Percentiles rank a stretch among this genome's conserved stretches.
Conservation (phyloP, 2,888 invertebrate genomes). For the Sepioteuthis lessoniana region DNA sequence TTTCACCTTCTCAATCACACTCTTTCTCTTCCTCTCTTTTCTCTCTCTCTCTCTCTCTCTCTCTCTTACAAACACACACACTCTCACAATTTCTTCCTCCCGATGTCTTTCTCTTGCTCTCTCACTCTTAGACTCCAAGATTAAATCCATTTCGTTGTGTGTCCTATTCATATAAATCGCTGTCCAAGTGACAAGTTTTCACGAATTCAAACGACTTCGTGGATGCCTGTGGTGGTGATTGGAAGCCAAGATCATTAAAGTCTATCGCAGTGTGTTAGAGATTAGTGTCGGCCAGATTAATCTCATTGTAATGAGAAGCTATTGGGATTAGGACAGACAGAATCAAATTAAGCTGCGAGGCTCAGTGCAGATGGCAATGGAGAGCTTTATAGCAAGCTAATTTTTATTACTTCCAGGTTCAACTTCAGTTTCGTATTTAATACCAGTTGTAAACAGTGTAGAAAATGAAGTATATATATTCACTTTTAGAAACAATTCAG, state of each 20-base stretch:
- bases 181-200: not conserved
- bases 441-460: not conserved
- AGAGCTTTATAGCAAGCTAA: not conserved
- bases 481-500: not conserved
- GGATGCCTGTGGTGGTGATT: not conserved
- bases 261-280: not conserved
- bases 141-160: not conserved
- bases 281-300: not conserved
- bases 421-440: not conserved
- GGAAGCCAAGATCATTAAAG: not conserved
- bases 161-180: not conserved
- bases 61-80: too few relatives aligned
- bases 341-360: not conserved
- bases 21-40: too few relatives aligned
- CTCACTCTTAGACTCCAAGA: too few relatives aligned
- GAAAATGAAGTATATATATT: not conserved
- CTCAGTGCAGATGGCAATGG: not conserved
- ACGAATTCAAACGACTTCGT: not conserved
- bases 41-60: too few relatives aligned
- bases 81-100: too few relatives aligned
- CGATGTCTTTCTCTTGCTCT: too few relatives aligned
- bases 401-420: not conserved
- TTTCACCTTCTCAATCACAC: too few relatives aligned
- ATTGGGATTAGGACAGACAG: not conserved
- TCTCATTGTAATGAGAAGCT: conserved; percentile 4